Evolutionary conservation across 2,888 invertebrate genomes (phyloP).

Genomic region (Platycnemis pennipes): DNA sequence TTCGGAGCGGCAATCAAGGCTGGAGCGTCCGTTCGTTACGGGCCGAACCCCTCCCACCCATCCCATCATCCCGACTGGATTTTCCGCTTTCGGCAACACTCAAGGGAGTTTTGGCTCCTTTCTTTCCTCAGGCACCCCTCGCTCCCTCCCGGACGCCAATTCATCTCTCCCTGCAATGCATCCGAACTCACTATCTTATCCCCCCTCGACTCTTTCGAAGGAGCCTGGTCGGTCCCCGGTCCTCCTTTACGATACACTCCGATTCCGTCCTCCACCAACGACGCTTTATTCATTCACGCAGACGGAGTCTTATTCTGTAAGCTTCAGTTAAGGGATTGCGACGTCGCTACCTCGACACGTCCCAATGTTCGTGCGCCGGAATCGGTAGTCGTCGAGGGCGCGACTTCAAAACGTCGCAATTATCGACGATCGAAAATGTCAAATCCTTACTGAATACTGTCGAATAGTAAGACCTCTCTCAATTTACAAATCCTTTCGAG

Average conservation of each 20-base stretch:
- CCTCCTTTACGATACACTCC: neutral
- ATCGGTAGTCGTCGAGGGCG: too few relatives aligned
- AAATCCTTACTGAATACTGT: too few relatives aligned
- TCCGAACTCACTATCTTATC: neutral
- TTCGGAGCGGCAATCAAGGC: slow-evolving; percentile 49
- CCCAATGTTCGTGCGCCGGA: too few relatives aligned
- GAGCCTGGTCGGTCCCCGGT: neutral
- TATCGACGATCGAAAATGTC: too few relatives aligned
- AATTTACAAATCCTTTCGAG: too few relatives aligned
- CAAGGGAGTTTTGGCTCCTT: neutral
- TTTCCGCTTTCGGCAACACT: slow-evolving; percentile 11
- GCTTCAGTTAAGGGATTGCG: too few relatives aligned
- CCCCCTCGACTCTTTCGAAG: neutral
- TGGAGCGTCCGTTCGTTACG: neutral
- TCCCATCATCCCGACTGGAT: neutral
- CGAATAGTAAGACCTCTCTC: too few relatives aligned
- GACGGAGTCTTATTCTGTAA: too few relatives aligned
- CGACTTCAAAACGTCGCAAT: too few relatives aligned
- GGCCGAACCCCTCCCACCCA: neutral
- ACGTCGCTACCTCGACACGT: too few relatives aligned
- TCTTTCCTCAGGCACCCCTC: neutral
- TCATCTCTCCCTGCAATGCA: neutral
- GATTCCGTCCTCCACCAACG: neutral
- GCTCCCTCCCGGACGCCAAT: neutral
- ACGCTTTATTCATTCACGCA: too few relatives aligned